phyloP scores from a whole-genome alignment of 2,113 vertebrate species.

The Laticauda colubrina region DNA sequence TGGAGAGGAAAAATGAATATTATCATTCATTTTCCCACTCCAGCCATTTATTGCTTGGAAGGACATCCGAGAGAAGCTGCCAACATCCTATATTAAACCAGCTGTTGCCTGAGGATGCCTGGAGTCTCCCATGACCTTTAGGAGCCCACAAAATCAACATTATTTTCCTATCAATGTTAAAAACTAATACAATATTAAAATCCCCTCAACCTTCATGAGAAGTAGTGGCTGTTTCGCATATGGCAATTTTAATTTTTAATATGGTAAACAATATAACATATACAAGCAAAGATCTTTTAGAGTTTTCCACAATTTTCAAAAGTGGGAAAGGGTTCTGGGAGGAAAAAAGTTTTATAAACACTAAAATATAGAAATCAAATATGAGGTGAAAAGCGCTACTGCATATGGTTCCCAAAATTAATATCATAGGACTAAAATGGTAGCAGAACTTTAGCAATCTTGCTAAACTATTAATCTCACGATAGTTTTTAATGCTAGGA shows the following conservation, averaged over 20 bases:
- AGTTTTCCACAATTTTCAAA: not conserved
- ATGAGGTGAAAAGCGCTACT: not conserved
- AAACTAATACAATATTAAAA: not conserved
- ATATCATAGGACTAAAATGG: not conserved
- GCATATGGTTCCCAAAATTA: not conserved
- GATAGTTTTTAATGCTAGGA: not conserved
- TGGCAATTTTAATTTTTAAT: not conserved
- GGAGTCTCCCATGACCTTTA: not conserved
- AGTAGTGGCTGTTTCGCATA: not conserved
- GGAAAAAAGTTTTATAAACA: not conserved
- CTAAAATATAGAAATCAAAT: not conserved
- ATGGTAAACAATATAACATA: not conserved
- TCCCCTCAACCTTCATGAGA: not conserved
- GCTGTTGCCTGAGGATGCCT: not conserved
- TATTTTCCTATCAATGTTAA: not conserved
- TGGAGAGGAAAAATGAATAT: not conserved
- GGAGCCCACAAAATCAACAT: not conserved
- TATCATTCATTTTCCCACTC: not conserved
- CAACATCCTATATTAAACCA: not conserved
- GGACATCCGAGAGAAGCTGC: not conserved
- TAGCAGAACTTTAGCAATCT: not conserved
- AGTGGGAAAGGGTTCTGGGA: not conserved
- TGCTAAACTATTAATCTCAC: not conserved
- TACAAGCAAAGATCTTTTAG: not conserved
- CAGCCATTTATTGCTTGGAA: not conserved